Conservation (phyloP, 2,888 invertebrate genomes). For the Agrenia bidenticulata region DNA sequence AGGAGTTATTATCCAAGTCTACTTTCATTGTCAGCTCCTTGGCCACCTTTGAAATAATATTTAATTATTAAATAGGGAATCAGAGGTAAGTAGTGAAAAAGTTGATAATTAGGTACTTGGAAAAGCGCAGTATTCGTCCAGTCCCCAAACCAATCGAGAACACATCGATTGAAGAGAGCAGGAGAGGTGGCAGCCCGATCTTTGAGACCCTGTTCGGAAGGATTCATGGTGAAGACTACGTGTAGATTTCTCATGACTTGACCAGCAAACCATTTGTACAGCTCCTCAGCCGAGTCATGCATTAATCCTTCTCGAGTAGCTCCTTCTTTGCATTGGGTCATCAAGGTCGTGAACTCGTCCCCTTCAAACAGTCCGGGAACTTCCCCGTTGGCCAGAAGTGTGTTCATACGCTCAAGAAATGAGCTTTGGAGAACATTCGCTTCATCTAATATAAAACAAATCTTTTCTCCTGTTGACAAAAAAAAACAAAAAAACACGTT, state of each 20-base stretch:
- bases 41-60: conserved; percentile 22
- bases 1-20: conserved; percentile 83
- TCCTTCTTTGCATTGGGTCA: conserved; percentile 99
- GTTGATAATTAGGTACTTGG: conserved; percentile 62
- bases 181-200: conserved; percentile 99
- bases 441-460: conserved; percentile 98
- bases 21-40: conserved; percentile 94
- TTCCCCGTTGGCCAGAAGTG: conserved; percentile 96
- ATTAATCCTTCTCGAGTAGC: conserved; percentile 96
- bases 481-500: too few species aligned
- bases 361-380: conserved; percentile 91
- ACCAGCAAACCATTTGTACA: conserved; percentile 99
- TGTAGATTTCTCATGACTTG: conserved; percentile 99
- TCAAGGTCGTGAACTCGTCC: conserved; percentile 96
- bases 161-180: conserved; percentile 97
- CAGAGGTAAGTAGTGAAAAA: too few species aligned
- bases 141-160: conserved; percentile 99
- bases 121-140: conserved; percentile 96
- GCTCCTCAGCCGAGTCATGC: conserved; percentile 96
- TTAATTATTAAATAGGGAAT: too few species aligned
- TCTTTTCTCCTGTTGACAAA: conserved; percentile 80
- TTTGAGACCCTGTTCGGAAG: conserved; percentile 95
- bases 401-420: conserved; percentile 99
- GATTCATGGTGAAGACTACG: conserved; percentile 99
- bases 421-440: conserved; percentile 98